Base-by-base conservation (phyloP, 2,888 invertebrate species). In the Oscheius sp. region DNA sequence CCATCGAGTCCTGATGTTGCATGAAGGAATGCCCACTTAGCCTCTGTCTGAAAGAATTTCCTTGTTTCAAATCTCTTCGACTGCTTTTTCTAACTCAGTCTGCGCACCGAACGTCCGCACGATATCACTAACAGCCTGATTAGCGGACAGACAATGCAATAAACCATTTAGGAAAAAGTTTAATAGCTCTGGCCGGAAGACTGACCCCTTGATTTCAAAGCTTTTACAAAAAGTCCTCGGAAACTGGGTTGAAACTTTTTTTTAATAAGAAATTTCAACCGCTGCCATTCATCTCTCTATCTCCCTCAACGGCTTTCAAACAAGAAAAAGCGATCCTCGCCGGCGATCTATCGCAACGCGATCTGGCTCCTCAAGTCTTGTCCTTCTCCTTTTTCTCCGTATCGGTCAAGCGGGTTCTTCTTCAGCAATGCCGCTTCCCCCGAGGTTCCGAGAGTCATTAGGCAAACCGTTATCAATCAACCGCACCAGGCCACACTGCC, bases 391-490 rank as follows among this genome's bases (percentile, higher is more conserved):
- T 29, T 53, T 33, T n/a, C 60, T n/a, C 65, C 65, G 65, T 65
- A 65, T 65, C 65, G 68, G 55, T 68, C 68, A 68, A 68, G 53
- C 68, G 68, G 68, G 68, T 68, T 68, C 68, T 68, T 68, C 68
- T 35, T 42, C 42, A 42, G 47, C 55, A 21, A 35, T 68, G 55
- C 65, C 68, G 53, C 55, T 55, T 68, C 55, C 53, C 68, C 42
- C 68, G 68, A 68, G 68, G 68, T 68, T 68, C 68, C 68, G 68
- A 68, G 68, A 68, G 68, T 68, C 68, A 68, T 68, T 68, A 68
- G 68, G 42, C 68, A 68, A 68, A 68, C 53, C 68, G 68, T 68
- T 68, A 68, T 68, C 68, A 68, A 68, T 68, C 68, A 68, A 65
- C 68, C 50, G 29, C 29, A 68, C 68, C 21, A 37, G 51, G 11